Percentiles rank a stretch among this genome's conserved stretches.
Evolutionary conservation across 2,888 invertebrate genomes (phyloP).

Genomic region (Caenorhabditis parvicauda): DNA sequence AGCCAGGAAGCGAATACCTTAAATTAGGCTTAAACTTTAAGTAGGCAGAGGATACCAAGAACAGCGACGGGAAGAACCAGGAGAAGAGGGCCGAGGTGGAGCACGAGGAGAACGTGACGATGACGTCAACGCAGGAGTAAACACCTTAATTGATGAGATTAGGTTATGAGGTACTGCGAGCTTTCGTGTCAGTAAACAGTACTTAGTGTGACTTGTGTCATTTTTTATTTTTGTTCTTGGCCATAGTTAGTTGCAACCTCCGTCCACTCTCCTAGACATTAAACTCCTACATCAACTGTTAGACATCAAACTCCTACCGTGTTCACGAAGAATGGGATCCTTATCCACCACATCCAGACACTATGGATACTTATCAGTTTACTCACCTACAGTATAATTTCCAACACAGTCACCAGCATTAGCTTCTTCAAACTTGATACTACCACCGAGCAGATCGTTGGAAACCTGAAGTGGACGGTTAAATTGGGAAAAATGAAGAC

Average conservation of each 20-base stretch:
- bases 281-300: too few species aligned
- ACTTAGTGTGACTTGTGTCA: too few species aligned
- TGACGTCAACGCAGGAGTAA: conserved; percentile 56
- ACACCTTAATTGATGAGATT: conserved; percentile 20
- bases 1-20: conserved; percentile 55
- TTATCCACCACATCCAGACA: too few species aligned
- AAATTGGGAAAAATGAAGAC: background rate
- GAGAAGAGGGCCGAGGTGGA: conserved; percentile 29
- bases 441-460: conserved; percentile 42
- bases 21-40: conserved; percentile 1
- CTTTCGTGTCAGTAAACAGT: too few species aligned
- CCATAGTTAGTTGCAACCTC: too few species aligned
- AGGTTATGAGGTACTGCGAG: too few species aligned
- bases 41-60: conserved; percentile 24
- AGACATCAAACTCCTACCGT: too few species aligned
- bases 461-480: conserved; percentile 30
- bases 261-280: too few species aligned
- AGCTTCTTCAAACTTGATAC: conserved; percentile 39
- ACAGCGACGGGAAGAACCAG: conserved; percentile 50
- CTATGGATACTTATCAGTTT: background rate
- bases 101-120: conserved; percentile 45
- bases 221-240: too few species aligned
- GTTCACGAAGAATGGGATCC: too few species aligned
- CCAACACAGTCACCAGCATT: conserved; percentile 57
- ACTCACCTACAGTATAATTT: conserved; percentile 54